A percentile compares a stretch with the other conserved stretches of the same genome.
phyloP scores from a whole-genome alignment of 2,888 invertebrate genomes.

The Galeruca laticollis region DNA sequence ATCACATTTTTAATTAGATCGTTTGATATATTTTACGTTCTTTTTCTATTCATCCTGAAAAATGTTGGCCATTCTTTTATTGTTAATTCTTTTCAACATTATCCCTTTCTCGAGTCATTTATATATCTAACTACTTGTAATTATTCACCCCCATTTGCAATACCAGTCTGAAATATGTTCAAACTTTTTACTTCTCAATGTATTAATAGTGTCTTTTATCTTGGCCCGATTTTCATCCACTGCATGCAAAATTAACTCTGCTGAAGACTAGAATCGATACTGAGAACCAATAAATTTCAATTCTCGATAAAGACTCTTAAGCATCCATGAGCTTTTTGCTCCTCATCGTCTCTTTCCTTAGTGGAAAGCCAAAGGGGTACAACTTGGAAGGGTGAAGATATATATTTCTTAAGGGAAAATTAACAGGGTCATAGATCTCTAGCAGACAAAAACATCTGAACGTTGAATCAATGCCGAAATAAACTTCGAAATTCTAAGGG shows the following conservation, averaged over 20 bases:
- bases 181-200: background rate
- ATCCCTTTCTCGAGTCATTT: background rate
- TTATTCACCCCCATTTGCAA: background rate
- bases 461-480: conserved; percentile 51
- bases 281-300: conserved; percentile 50
- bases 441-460: conserved; percentile 60
- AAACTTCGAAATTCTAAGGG: conserved; percentile 31
- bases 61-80: conserved; percentile 1
- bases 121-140: conserved; percentile 3
- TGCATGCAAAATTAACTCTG: conserved; percentile 39
- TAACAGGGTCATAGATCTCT: conserved; percentile 61
- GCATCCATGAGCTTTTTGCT: conserved; percentile 52
- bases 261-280: conserved; percentile 42
- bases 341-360: conserved; percentile 39
- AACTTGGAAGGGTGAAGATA: conserved; percentile 51
- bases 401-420: conserved; percentile 61
- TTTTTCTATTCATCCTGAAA: conserved; percentile 1
- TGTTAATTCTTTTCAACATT: background rate
- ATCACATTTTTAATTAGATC: conserved; percentile 3
- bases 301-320: conserved; percentile 50
- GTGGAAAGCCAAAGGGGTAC: conserved; percentile 56
- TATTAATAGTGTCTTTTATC: background rate
- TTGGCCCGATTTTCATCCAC: background rate
- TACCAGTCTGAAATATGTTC: background rate
- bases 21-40: background rate